Evolutionary conservation across 2,888 invertebrate genomes (phyloP).

Genomic region (Cinara cedri): DNA sequence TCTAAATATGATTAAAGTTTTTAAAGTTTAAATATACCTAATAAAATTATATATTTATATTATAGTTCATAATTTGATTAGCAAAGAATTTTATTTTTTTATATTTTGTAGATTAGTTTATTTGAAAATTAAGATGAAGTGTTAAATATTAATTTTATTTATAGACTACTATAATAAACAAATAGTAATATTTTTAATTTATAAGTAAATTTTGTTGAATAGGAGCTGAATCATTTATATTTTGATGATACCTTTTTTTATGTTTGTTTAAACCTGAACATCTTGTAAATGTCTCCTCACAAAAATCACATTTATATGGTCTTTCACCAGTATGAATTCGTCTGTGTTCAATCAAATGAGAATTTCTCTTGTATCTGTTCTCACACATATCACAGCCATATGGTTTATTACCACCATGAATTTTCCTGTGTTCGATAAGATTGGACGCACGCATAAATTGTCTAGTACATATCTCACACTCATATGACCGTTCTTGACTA

Average conservation of each 20-base stretch:
- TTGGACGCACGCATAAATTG: conserved; percentile 22
- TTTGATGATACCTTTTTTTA: conserved; percentile 31
- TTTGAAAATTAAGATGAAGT: not conserved
- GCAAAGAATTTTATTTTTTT: too few species aligned
- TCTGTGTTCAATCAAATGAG: conserved; percentile 26
- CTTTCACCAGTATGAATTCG: conserved; percentile 34
- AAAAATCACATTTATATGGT: conserved; percentile 29
- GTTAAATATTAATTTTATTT: not conserved
- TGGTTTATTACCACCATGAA: conserved; percentile 23
- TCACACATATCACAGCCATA: conserved; percentile 35
- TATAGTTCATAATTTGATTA: too few species aligned
- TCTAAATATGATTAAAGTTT: too few species aligned
- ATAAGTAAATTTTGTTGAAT: not conserved
- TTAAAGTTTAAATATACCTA: too few species aligned
- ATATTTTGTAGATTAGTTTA: too few species aligned
- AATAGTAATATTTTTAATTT: not conserved
- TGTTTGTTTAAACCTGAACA: conserved; percentile 45
- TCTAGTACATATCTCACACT: conserved; percentile 32
- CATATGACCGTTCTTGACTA: conserved; percentile 25
- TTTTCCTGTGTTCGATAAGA: conserved; percentile 34
- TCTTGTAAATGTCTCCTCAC: conserved; percentile 9
- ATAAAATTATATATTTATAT: too few species aligned
- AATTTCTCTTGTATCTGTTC: conserved; percentile 29
- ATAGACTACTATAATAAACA: not conserved
- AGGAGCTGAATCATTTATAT: not conserved